phyloP scores from a whole-genome alignment of 2,888 invertebrate species.

The Hirtodrosophila confusa region DNA sequence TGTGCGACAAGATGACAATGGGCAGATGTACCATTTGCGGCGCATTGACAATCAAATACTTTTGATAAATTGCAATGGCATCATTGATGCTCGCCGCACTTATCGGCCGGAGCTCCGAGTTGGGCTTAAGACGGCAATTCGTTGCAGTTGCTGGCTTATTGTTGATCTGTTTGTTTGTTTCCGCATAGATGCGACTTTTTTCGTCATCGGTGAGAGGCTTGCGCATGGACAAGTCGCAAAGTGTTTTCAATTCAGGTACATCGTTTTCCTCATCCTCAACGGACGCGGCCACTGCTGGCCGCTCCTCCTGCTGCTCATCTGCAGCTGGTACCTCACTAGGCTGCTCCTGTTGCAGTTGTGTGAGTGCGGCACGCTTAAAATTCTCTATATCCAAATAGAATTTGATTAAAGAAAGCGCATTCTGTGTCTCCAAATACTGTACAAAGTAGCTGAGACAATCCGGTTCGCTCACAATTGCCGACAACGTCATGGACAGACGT shows the following conservation, averaged over 20 bases:
- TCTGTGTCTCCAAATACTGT: conserved; percentile 92
- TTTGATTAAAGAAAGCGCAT: conserved; percentile 88
- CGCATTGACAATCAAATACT: conserved; percentile 82
- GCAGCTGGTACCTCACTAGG: not conserved
- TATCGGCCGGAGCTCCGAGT: conserved; percentile 43
- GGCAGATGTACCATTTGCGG: conserved; percentile 80
- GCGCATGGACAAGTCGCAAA: conserved; percentile 83
- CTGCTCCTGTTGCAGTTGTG: conserved; percentile 66
- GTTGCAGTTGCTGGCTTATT: conserved; percentile 24
- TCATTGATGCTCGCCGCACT: conserved; percentile 80
- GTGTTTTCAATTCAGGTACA: conserved; percentile 83
- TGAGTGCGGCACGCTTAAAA: conserved; percentile 85
- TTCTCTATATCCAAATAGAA: conserved; percentile 92
- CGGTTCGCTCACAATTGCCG: conserved; percentile 91
- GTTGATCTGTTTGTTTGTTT: conserved; percentile 80
- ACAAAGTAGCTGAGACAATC: conserved; percentile 92
- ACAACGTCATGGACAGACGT: conserved; percentile 89
- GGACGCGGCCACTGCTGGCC: not conserved
- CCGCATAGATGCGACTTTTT: conserved; percentile 83
- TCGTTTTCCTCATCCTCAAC: conserved; percentile 50
- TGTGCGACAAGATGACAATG: conserved; percentile 81
- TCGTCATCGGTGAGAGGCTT: conserved; percentile 84
- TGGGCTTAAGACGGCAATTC: conserved; percentile 28
- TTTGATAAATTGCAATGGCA: conserved; percentile 83
- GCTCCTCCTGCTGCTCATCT: conserved; percentile 6